Conservation (phyloP, 2,888 invertebrate species). For the Acanthococcus lagerstroemiae region DNA sequence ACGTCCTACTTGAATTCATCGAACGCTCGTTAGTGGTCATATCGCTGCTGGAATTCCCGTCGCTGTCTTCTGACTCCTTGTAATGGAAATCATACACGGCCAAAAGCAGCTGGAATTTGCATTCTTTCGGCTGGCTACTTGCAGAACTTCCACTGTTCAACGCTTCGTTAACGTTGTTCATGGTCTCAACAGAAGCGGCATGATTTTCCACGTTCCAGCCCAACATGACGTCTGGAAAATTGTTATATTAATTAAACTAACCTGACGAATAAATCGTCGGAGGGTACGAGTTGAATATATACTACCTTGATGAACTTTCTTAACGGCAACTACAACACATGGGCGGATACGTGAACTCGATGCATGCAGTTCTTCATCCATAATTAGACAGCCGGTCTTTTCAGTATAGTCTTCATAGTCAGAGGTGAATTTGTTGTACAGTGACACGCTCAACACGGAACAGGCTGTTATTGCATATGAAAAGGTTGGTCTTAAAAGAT, state of each 20-base stretch:
- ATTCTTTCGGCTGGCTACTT: not conserved
- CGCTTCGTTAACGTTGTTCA: slow-evolving; percentile 16
- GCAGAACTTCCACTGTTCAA: slow-evolving; percentile 1
- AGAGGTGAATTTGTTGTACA: slow-evolving; percentile 12
- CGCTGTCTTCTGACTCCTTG: slow-evolving; percentile 39
- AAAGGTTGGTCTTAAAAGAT: slow-evolving; percentile 15
- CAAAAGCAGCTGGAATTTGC: slow-evolving; percentile 44
- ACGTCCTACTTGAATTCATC: slow-evolving; percentile 19
- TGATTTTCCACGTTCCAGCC: too few relatives aligned
- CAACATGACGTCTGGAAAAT: too few relatives aligned
- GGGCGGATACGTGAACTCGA: slow-evolving; percentile 7
- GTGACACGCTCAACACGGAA: slow-evolving; percentile 13
- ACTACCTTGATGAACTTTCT: slow-evolving; percentile 10
- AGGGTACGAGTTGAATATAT: too few relatives aligned
- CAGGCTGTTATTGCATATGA: slow-evolving; percentile 15
- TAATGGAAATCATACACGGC: slow-evolving; percentile 62
- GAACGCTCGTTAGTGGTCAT: slow-evolving; percentile 30
- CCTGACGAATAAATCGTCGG: too few relatives aligned
- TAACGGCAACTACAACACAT: slow-evolving; percentile 16
- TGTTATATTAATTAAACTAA: too few relatives aligned
- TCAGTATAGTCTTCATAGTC: slow-evolving; percentile 20
- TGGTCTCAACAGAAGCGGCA: slow-evolving; percentile 7
- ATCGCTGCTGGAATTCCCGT: slow-evolving; percentile 29
- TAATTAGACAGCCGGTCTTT: slow-evolving; percentile 5
- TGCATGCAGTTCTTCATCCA: slow-evolving; percentile 13